A percentile compares a stretch with the other conserved stretches of the same genome.
These are phyloP conservation scores for Oxycera nigricornis DNA, from an alignment of 2,888 invertebrate species.

Conservation along the genomic window DNA sequence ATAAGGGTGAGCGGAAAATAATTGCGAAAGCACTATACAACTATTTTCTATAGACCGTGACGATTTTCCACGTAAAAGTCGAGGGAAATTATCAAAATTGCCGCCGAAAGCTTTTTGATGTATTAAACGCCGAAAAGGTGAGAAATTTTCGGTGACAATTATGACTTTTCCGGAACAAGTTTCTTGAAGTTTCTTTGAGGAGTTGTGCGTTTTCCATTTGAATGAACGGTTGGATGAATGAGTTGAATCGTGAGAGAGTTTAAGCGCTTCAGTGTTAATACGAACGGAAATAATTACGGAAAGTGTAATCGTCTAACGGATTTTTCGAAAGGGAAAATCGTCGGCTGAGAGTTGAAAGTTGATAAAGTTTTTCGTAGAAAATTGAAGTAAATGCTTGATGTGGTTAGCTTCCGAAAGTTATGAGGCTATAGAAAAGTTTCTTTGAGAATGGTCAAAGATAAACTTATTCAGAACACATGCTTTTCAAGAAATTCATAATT, in stretches of 20 bases:
- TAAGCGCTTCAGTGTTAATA: conserved; percentile 4
- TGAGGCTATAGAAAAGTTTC: too few species aligned
- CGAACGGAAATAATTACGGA: conserved; percentile 27
- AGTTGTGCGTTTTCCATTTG: not conserved
- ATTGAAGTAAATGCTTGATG: too few species aligned
- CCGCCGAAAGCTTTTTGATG: conserved; percentile 32
- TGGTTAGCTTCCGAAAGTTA: too few species aligned
- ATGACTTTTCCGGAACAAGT: conserved; percentile 8
- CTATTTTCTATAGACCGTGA: not conserved
- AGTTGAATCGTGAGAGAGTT: conserved; percentile 15
- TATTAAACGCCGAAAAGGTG: conserved; percentile 12
- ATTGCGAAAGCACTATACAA: conserved; percentile 15
- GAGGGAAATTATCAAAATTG: conserved; percentile 36
- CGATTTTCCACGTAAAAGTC: conserved; percentile 14
- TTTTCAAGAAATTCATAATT: too few species aligned
- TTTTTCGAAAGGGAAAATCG: not conserved
- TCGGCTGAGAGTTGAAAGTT: not conserved
- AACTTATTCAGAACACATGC: too few species aligned
- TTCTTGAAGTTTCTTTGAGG: not conserved
- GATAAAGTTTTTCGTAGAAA: not conserved
- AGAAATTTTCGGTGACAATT: conserved; percentile 33
- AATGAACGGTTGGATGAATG: too few species aligned
- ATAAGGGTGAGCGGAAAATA: conserved; percentile 14
- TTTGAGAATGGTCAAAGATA: too few species aligned
- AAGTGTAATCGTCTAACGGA: not conserved